Evolutionary conservation across 2,797 vertebrate species (phyloP).

Genomic region (Aldrovandia affinis): DNA sequence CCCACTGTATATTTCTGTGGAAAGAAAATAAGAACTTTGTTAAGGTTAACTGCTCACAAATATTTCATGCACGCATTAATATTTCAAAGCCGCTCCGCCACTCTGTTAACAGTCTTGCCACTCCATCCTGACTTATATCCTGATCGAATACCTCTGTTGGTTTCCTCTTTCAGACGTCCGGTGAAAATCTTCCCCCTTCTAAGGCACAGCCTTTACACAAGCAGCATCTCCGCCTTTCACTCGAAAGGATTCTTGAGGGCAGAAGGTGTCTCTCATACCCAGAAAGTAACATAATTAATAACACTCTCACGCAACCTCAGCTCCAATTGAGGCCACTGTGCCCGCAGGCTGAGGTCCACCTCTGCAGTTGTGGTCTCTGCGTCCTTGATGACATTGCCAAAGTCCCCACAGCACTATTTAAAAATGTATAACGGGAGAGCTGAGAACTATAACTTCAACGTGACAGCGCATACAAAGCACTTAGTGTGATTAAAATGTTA

Average conservation of each 20-base stretch:
- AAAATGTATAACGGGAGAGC: neutral
- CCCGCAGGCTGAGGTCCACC: slow-evolving; percentile 35
- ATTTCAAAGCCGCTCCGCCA: slow-evolving; percentile 7
- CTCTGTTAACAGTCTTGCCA: slow-evolving; percentile 16
- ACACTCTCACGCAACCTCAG: slow-evolving; percentile 32
- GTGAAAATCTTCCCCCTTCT: neutral
- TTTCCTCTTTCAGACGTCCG: neutral
- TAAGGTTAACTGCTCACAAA: slow-evolving; percentile 14
- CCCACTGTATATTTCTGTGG: no score
- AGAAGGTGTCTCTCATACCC: slow-evolving; percentile 30
- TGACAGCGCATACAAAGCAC: neutral
- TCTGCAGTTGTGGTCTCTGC: slow-evolving; percentile 33
- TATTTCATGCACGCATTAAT: slow-evolving; percentile 27
- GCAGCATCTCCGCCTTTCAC: neutral
- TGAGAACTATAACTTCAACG: neutral
- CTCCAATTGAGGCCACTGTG: slow-evolving; percentile 34
- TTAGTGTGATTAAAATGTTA: neutral
- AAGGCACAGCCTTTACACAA: neutral
- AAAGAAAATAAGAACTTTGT: neutral
- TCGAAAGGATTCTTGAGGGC: neutral
- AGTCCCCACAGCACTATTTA: slow-evolving; percentile 14
- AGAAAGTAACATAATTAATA: slow-evolving; percentile 35
- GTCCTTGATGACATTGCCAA: slow-evolving; percentile 6
- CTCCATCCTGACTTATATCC: neutral
- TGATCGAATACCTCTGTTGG: neutral